These are phyloP conservation scores for Harpalus rubripes DNA, from an alignment of 2,888 invertebrate species.

Conservation along the genomic window DNA sequence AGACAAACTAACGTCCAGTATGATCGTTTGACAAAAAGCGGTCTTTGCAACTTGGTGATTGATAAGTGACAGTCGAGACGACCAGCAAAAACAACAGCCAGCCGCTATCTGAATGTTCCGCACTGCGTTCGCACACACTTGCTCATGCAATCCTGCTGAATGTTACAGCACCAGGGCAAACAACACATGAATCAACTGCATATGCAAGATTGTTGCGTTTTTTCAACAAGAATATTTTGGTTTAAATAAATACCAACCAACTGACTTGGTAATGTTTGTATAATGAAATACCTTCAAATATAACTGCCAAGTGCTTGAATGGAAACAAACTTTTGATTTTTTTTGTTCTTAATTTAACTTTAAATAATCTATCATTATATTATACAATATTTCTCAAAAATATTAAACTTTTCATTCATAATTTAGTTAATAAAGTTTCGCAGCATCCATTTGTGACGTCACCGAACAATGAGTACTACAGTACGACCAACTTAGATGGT, in stretches of 20 bases:
- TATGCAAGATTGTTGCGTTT: constrained; percentile 25
- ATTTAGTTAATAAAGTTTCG: too few relatives aligned
- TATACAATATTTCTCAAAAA: too few relatives aligned
- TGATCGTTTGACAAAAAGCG: constrained; percentile 78
- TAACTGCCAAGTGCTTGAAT: too few relatives aligned
- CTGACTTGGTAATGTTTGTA: not conserved
- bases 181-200: not conserved
- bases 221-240: not conserved
- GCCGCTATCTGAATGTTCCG: constrained; percentile 64
- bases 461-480: too few relatives aligned
- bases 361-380: too few relatives aligned
- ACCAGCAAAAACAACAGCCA: constrained; percentile 74
- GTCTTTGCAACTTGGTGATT: constrained; percentile 77
- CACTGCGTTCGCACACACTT: constrained; percentile 42
- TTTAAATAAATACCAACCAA: not conserved
- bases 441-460: too few relatives aligned
- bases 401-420: too few relatives aligned
- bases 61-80: constrained; percentile 78
- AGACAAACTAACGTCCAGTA: constrained; percentile 76
- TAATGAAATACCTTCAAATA: not conserved
- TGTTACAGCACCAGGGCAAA: constrained; percentile 10
- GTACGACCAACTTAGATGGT: too few relatives aligned
- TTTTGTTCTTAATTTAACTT: too few relatives aligned
- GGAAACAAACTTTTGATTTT: too few relatives aligned
- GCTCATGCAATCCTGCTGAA: not conserved